These are phyloP conservation scores for Coregonus sp. DNA, from an alignment of 2,797 vertebrate genomes.

Conservation along the genomic window DNA sequence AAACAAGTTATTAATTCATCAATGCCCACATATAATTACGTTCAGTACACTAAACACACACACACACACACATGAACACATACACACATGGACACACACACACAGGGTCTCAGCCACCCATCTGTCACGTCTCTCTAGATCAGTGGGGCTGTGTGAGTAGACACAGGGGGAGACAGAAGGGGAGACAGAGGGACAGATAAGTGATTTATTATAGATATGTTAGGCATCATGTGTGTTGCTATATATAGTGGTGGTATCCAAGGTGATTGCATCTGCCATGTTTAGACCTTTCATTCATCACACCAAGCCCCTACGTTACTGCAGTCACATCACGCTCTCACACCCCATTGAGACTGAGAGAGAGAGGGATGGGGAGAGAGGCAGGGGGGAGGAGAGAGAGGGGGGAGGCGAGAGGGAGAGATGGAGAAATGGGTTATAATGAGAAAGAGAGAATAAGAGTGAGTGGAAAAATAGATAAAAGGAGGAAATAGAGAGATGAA, in stretches of 20 bases:
- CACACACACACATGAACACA: background rate
- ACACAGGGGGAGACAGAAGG: too few species aligned
- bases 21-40: background rate
- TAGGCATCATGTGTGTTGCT: slow-evolving; percentile 29
- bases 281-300: background rate
- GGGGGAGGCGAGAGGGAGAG: background rate
- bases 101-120: background rate
- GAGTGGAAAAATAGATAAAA: too few species aligned
- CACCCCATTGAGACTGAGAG: background rate
- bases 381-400: background rate
- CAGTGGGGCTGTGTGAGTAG: too few species aligned
- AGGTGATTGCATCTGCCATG: slow-evolving; percentile 38
- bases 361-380: background rate
- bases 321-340: background rate
- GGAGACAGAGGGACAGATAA: background rate
- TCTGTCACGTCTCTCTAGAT: too few species aligned
- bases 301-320: too few species aligned
- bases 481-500: background rate
- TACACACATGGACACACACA: background rate
- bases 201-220: slow-evolving; percentile 49
- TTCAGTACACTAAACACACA: background rate
- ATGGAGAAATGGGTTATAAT: background rate
- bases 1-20: background rate
- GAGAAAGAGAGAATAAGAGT: background rate
- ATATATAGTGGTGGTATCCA: slow-evolving; percentile 42